Evolutionary conservation across 1,140 invertebrate species (phyloP).

Genomic region (Ceratosolen fusciceps): DNA sequence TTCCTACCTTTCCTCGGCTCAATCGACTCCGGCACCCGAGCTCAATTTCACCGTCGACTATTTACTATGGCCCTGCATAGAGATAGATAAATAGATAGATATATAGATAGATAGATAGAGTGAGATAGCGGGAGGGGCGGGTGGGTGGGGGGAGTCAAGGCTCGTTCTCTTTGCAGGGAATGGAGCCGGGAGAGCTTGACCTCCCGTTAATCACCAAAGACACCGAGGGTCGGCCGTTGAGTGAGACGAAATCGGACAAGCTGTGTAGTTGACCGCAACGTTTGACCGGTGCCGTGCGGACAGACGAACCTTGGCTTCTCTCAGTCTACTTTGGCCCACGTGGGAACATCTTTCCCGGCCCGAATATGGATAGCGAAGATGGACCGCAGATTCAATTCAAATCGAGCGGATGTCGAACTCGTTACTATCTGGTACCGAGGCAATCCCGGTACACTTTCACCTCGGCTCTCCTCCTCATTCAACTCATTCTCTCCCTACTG

Average conservation of each 20-base stretch:
- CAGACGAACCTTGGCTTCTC: background rate
- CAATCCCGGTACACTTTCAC: no score
- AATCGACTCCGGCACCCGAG: constrained; percentile 66
- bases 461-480: no score
- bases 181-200: constrained; percentile 58
- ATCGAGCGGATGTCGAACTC: constrained; percentile 32
- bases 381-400: constrained; percentile 50
- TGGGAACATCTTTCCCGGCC: constrained; percentile 36
- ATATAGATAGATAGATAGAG: constrained; percentile 28
- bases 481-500: no score
- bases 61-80: no score
- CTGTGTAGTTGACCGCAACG: constrained; percentile 68
- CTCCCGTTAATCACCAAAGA: constrained; percentile 71
- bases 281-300: constrained; percentile 9
- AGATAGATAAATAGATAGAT: no score
- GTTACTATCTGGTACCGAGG: constrained; percentile 30
- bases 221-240: constrained; percentile 52
- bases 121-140: constrained; percentile 49
- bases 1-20: constrained; percentile 44
- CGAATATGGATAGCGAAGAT: constrained; percentile 44
- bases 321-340: background rate
- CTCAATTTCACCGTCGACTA: constrained; percentile 61
- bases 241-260: constrained; percentile 55
- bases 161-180: constrained; percentile 59
- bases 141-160: constrained; percentile 36